Conservation (phyloP, 2,113 vertebrate species). For the Etheostoma cragini region DNA sequence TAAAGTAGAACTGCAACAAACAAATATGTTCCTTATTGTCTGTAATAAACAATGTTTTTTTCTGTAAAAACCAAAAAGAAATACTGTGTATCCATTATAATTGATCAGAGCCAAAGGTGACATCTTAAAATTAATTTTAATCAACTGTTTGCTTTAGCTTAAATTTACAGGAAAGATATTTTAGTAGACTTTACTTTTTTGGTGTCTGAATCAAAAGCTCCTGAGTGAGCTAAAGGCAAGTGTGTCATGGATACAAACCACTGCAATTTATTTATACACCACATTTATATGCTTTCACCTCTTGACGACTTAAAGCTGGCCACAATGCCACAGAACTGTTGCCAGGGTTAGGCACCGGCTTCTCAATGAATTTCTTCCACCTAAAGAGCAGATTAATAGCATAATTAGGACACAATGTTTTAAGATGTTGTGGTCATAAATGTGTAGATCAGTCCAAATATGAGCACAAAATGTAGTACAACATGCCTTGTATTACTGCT, state of each 20-base stretch:
- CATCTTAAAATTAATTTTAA: no score
- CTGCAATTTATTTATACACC: background rate
- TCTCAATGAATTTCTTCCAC: slow-evolving; percentile 62
- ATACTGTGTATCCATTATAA: background rate
- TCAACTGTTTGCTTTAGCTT: no score
- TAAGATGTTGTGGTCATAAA: background rate
- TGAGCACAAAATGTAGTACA: background rate
- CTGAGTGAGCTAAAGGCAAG: background rate
- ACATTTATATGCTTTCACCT: slow-evolving; percentile 48
- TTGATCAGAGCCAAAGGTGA: background rate
- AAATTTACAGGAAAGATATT: no score
- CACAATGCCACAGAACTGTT: slow-evolving; percentile 69
- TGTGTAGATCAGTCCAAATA: background rate
- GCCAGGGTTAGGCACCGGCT: slow-evolving; percentile 71
- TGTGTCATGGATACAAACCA: background rate
- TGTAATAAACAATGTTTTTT: no score
- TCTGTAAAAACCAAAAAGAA: background rate
- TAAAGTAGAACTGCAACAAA: background rate
- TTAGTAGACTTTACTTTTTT: background rate
- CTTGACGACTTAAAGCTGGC: slow-evolving; percentile 32
- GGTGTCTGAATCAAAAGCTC: background rate
- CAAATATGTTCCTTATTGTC: background rate
- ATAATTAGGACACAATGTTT: background rate
- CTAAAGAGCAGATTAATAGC: slow-evolving; percentile 32
- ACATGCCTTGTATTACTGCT: background rate